Conservation (phyloP, 2,888 invertebrate species). For the Catocala sponsa region DNA sequence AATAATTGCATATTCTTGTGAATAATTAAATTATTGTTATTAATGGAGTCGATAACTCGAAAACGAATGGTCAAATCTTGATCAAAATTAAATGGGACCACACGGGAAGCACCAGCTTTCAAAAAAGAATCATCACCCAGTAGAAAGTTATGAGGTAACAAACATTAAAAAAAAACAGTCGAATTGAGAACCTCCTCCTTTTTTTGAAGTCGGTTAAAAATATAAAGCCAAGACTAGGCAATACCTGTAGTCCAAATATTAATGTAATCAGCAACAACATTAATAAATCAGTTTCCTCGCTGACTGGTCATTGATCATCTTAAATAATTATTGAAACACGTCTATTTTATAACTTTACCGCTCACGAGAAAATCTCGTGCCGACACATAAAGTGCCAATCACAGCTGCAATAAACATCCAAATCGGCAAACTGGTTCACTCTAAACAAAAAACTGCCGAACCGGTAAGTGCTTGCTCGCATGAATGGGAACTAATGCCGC, state of each 20-base stretch:
- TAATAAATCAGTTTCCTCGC: conserved; percentile 1
- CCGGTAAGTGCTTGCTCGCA: conserved; percentile 49
- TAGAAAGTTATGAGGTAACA: too few relatives aligned
- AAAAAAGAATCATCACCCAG: too few relatives aligned
- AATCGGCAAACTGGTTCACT: conserved; percentile 34
- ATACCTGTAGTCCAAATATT: not conserved
- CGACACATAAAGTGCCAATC: conserved; percentile 19
- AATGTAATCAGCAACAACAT: not conserved
- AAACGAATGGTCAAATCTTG: too few relatives aligned
- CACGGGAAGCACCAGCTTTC: too few relatives aligned
- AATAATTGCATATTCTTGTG: too few relatives aligned
- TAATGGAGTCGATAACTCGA: too few relatives aligned
- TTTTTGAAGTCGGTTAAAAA: too few relatives aligned
- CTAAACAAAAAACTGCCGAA: conserved; percentile 38
- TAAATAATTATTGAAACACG: conserved; percentile 11
- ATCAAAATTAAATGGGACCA: too few relatives aligned
- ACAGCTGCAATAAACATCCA: conserved; percentile 13
- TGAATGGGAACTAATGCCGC: conserved; percentile 52
- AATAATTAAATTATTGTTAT: too few relatives aligned
- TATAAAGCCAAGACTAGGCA: too few relatives aligned
- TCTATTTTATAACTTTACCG: conserved; percentile 10
- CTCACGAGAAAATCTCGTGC: conserved; percentile 6
- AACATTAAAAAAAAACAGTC: too few relatives aligned
- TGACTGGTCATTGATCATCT: conserved; percentile 5
- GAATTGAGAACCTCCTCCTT: too few relatives aligned